A percentile compares a stretch with the other conserved stretches of the same genome.
Conservation (phyloP, 2,113 vertebrate genomes). For the Thamnophis sirtalis region DNA sequence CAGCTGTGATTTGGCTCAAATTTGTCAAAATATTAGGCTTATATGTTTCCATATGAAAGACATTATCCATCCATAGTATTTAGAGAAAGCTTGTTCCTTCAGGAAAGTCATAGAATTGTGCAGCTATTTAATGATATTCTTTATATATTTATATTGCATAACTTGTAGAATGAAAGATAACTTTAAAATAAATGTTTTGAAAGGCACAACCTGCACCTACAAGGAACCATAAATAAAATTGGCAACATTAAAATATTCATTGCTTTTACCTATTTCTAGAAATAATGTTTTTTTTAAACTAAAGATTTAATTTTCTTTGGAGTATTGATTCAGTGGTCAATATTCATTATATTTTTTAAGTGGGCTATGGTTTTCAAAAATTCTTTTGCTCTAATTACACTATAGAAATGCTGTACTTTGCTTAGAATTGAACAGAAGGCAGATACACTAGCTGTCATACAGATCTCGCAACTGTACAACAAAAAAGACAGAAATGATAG, state of each 20-base stretch:
- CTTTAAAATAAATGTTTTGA: not conserved
- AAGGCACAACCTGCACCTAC: not conserved
- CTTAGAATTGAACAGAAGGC: not conserved
- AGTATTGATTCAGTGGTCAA: slow-evolving; percentile 31
- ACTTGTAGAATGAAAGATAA: not conserved
- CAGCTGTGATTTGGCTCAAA: not conserved
- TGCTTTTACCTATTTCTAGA: slow-evolving; percentile 21
- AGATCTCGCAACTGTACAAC: not conserved
- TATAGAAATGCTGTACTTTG: slow-evolving; percentile 3
- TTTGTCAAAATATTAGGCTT: not conserved
- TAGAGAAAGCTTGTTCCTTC: not conserved
- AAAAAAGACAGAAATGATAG: not conserved
- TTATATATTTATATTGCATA: not conserved
- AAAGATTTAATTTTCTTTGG: slow-evolving; percentile 25
- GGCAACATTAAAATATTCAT: not conserved
- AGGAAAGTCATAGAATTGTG: not conserved
- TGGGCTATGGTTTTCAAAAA: slow-evolving; percentile 25
- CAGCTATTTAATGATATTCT: not conserved
- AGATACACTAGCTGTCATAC: not conserved
- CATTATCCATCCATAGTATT: not conserved
- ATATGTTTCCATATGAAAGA: not conserved
- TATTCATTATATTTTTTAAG: slow-evolving; percentile 18
- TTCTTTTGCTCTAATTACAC: not conserved
- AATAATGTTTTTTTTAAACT: slow-evolving; percentile 38
- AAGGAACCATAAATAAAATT: not conserved